Conservation (phyloP, 2,797 vertebrate genomes). For the Agapornis canus region DNA sequence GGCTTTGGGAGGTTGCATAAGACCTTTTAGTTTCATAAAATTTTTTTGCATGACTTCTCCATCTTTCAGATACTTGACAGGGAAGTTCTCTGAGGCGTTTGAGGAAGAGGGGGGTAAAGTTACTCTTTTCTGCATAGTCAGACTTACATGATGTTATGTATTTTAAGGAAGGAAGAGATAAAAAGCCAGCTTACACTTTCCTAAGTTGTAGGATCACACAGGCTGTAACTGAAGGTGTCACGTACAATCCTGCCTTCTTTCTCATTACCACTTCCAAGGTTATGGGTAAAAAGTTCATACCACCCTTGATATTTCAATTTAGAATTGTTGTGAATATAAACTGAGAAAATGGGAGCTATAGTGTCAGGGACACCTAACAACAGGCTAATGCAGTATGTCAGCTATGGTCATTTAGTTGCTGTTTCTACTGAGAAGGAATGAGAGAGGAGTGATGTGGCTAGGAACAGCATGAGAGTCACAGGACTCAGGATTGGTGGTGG, state of each 20-base stretch:
- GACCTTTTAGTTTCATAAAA: not conserved
- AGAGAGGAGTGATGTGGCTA: not conserved
- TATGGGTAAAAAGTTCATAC: not conserved
- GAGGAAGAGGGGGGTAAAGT: not conserved
- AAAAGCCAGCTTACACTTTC: not conserved
- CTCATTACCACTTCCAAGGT: not conserved
- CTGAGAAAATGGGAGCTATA: not conserved
- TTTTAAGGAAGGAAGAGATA: not conserved
- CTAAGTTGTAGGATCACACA: not conserved
- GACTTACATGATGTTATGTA: not conserved
- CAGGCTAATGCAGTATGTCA: not conserved
- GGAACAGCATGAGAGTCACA: not conserved
- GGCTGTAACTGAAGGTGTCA: not conserved
- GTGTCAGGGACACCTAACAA: slow-evolving; percentile 20
- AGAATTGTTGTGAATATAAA: not conserved
- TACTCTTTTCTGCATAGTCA: not conserved
- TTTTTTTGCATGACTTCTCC: not conserved
- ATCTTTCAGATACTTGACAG: not conserved
- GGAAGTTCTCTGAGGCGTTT: not conserved
- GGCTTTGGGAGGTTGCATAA: not conserved
- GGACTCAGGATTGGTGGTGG: not conserved
- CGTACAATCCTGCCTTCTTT: not conserved
- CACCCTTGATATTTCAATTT: not conserved
- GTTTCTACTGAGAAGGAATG: not conserved
- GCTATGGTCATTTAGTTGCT: not conserved